Evolutionary conservation across 2,797 vertebrate genomes (phyloP).

Genomic region (Leptoclinus maculatus): DNA sequence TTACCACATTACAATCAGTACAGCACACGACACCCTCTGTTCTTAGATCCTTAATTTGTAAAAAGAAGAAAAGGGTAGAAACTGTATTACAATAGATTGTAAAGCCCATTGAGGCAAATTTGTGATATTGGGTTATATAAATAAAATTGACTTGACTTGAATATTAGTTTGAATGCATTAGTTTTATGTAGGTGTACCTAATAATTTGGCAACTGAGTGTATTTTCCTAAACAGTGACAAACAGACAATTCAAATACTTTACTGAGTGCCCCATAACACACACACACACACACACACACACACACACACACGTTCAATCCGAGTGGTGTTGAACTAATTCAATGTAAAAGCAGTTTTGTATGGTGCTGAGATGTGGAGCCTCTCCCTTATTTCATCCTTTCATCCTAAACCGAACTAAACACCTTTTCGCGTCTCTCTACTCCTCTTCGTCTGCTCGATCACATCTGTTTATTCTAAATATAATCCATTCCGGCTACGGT

Average conservation of each 20-base stretch:
- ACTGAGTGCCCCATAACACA: neutral
- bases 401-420: slow-evolving; percentile 28
- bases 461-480: slow-evolving; percentile 32
- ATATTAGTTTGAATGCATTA: neutral
- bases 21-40: neutral
- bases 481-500: slow-evolving; percentile 30
- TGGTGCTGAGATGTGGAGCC: slow-evolving; percentile 66
- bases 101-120: neutral
- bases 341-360: slow-evolving; percentile 62
- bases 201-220: neutral
- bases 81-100: neutral
- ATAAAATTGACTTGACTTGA: neutral
- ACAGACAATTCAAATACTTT: slow-evolving; percentile 1
- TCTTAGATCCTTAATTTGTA: neutral
- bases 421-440: neutral
- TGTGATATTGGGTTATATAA: neutral
- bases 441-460: slow-evolving; percentile 19
- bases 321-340: slow-evolving; percentile 53
- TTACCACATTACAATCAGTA: neutral
- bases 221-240: neutral
- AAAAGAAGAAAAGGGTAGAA: neutral
- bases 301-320: slow-evolving; percentile 16
- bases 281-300: slow-evolving; percentile 11
- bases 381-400: slow-evolving; percentile 53
- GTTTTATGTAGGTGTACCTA: neutral